Base-by-base conservation (phyloP, 92 coral and sea anemone genomes). In the Porites evermanni region DNA sequence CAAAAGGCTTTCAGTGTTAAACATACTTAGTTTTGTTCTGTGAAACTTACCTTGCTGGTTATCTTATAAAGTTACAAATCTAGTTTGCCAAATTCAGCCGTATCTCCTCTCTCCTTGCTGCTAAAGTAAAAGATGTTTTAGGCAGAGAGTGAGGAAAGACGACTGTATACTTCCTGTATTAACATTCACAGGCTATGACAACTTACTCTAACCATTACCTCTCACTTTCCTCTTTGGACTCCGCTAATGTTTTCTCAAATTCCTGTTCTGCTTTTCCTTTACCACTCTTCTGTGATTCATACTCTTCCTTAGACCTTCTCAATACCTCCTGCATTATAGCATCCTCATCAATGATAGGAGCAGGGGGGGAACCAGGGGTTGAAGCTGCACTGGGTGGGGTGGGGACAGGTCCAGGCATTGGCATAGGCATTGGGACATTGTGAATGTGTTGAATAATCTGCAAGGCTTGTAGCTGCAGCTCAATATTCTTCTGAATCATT, bases 381-480 rank as follows among this genome's bases (percentile, higher is more conserved):
- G 79, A 63, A 12, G 81, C 51, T 0, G 76, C 53, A 1, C 20
- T 19, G 53, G 86, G 86, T 1, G 83, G 81, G 21, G 38, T 83
- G 26, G 44, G 47, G 13, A 64, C 16, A 12, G 80, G 58, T 24
- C 47, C 73, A 75, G 74, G 56, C 52, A 88, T 38, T 10, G 82
- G 73, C 50, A 61, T 72, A 1, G 58, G 77, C 60, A 67, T 81
- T 53, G 85, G 91, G 53, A 84, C 84, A 20, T 82, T 75, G 17
- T 93, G 91, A 17, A 88, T 82, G 52, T 91, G 97, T 56, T 97
- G 97, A 14, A 97, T 90, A 71, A 97, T 88, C 59, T 88, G 95
- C 80, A 97, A 78, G 3, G 98, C 99, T 84, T 97, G 99, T 4
- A 95, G 93, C 91, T 97, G 96, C 9, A 97, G 86, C 72, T 97